Base-by-base conservation (phyloP, 1,140 invertebrate genomes). In the Platyscapa corneri region DNA sequence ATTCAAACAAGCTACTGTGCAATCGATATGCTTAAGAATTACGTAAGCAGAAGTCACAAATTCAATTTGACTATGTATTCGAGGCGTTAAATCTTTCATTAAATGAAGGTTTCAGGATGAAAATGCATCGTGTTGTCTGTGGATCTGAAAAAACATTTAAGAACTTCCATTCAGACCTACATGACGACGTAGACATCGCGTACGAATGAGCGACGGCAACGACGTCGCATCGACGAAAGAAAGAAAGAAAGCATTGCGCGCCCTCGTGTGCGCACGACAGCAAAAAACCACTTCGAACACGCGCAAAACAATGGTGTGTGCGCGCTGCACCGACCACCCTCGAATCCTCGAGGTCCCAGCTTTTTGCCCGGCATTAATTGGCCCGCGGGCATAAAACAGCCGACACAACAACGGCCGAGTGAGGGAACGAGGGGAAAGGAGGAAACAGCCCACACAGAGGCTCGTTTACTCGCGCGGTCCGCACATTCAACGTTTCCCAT, bases 311-410 rank as follows among this genome's bases (percentile, higher is more conserved):
- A 87, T 81, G 32, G 78, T 64, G 60, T 83, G 86, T 81, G 67
- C 10, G 34, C 27, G 16, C n/a, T 8, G 86, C 83, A 88, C 89
- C 89, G 90, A 91, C 89, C 91, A 91, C 90, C 89, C 91, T 91
- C 89, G 88, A 90, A 88, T 89, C 84, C 84, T 85, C 30, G 85
- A 53, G 67, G 0, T 42, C 20, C 27, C 27, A 46, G 82, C 82
- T 90, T 91, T 91, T 92, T 91, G 75, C 86, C 76, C 46, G 60
- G 56, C 89, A 88, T 91, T 91, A 92, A 91, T 91, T 91, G 91
- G 90, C 86, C 88, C 79, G 72, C 72, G 84, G 81, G 82, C 72
- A 87, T 65, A 79, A 79, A 78, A 80, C 77, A 70, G 77, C 53
- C 60, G 23, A 34, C 56, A 49, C 6, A 46, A 75, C 65, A 27